Conservation (phyloP, 1,140 invertebrate genomes). For the Globodera ellingtonae region DNA sequence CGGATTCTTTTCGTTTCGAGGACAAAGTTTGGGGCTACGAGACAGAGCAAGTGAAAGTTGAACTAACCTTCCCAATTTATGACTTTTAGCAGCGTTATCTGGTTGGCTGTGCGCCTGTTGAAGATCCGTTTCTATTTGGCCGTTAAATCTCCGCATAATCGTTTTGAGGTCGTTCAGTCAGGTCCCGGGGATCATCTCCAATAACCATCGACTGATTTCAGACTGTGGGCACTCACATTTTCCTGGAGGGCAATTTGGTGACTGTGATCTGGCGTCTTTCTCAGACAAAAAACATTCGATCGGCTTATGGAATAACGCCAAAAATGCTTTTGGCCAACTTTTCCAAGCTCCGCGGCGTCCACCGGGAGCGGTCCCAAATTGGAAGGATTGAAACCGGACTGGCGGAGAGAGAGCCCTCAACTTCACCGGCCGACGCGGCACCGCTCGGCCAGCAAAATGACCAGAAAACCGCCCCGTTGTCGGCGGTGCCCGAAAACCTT, state of each 20-base stretch:
- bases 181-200: not conserved
- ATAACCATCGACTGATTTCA: not conserved
- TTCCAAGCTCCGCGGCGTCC: not conserved
- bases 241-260: constrained; percentile 31
- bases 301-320: not conserved
- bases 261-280: constrained; percentile 35
- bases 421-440: constrained; percentile 1
- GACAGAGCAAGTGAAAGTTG: not conserved
- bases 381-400: not conserved
- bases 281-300: not conserved
- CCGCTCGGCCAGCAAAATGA: constrained; percentile 7
- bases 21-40: constrained; percentile 1
- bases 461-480: not conserved
- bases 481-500: not conserved
- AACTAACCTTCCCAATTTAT: too few species aligned
- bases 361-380: not conserved
- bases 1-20: not conserved
- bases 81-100: not conserved
- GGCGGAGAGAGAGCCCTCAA: not conserved
- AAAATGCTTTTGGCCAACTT: not conserved
- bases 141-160: constrained; percentile 43
- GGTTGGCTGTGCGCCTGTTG: not conserved
- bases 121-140: constrained; percentile 41
- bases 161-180: constrained; percentile 30
- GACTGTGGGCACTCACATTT: constrained; percentile 33